Evolutionary conservation across 2,797 vertebrate genomes (phyloP), one percentile per base, ranked within the genome.

Genomic region (Characodon lateralis): DNA sequence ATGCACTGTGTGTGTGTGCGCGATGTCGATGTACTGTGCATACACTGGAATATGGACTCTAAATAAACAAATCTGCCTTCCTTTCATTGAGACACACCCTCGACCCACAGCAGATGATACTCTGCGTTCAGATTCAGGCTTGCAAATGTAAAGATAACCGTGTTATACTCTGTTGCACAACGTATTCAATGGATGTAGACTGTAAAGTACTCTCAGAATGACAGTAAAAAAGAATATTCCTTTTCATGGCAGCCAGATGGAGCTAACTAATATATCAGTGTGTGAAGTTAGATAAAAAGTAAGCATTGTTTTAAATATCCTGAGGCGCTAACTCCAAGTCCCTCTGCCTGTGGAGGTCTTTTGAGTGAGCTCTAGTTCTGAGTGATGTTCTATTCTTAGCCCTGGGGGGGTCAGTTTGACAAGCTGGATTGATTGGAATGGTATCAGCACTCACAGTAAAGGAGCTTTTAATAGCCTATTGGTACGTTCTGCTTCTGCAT

Each of bases 341-440:
- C 6, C 41, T 72, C 26, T 87, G 76, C 28, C 2, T 85, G 72
- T 20, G 81, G 74, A 9, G 68, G 70, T 77, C 77, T 65, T n/a
- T 46, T 22, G 46, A 63, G 51, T 20, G 13, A 73, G 61, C 70
- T 71, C 66, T 78, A 35, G 35, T 35, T 35, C 35, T 35, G 35
- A 35, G 35, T 61, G 43, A 78, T 46, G 26, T 76, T 76, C 87
- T 95, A 95, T 95, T 94, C 91, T 93, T 93, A 95, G 90, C 79
- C 81, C 66, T 31, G 14, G 7, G 16, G 63, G 92, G 91, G 88
- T 95, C 90, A 89, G 82, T 87, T 92, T 89, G 84, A 90, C 88
- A 84, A 82, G 90, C 78, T 77, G 87, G 85, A 89, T 59, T 87
- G 89, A 91, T 89, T 88, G 91, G 91, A 91, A 93, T 89, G 88